Evolutionary conservation across 2,797 vertebrate species (phyloP), one percentile per base, ranked within the genome.

Genomic region (Enteromius thamalakanensis): DNA sequence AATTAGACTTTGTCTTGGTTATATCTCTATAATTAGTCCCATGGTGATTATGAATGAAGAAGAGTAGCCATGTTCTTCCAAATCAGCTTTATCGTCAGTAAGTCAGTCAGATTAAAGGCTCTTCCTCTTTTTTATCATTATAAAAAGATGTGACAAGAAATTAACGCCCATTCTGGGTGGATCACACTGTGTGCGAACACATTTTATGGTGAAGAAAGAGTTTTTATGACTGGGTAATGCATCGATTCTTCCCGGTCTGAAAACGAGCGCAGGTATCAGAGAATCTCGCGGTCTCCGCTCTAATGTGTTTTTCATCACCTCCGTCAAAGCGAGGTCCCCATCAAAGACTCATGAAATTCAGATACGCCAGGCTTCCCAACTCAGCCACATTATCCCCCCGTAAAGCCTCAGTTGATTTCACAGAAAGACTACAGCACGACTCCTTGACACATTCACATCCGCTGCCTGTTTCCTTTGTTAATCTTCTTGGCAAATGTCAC

Each of bases 301-400:
- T 85, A 82, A 85, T 82, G 80, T 80, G 55, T 69, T 76, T 84
- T 74, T 82, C 80, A 84, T 82, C 51, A 79, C 69, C 75, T 70
- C 34, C 15, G 58, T 81, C 49, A 70, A 80, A 85, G 75, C 45
- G 21, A 81, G 70, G 77, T 71, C 51, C 74, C 85, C 69, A 86
- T 86, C 82, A 84, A 84, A 84, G 74, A 69, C 79, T 76, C 79
- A 76, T 84, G 79, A 81, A 84, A 85, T 83, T 85, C 86, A 79
- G 49, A 84, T 79, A 67, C 1, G 21, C n/a, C 40, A n/a, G 37
- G 6, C 40, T 69, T 64, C 60, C 45, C 80, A 72, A 67, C 80
- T 65, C 23, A 55, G 42, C 34, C 23, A 34, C 76, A 67, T 79
- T 64, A 64, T 55, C 64, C 55, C 42, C 8, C 58, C 14, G 11